Evolutionary conservation across 2,888 invertebrate species (phyloP), one percentile per base, ranked within the genome.

Genomic region (Dorcus parallelipipedus): DNA sequence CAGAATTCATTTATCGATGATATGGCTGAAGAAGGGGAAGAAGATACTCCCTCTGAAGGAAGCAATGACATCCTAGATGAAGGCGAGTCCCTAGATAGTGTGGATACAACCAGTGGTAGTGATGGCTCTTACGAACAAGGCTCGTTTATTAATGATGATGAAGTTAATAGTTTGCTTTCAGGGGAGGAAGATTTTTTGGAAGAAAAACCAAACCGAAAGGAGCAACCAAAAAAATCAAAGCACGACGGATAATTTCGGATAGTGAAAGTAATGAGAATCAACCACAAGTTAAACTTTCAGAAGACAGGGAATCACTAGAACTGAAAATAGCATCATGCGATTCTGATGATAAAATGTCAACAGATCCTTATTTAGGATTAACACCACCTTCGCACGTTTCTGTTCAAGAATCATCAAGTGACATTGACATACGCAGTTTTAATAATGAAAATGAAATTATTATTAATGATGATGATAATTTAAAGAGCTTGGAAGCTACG

Each of bases 11-110:
- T 68, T 54, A 49, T 76, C 7, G 71, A 70, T 59, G 71, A 70
- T 53, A 69, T 71, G 67, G 77, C 76, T 9, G 72, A 71, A 56
- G 78, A 78, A 70, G 76, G 73, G 10, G 74, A 76, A 64, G 77
- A 77, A 65, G 76, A 76, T 52, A 75, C 75, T 3, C 74, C 76
- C 9, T 73, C 74, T 39, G 75, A 76, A 65, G 75, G 67, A 26
- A 76, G 76, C 54, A 78, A 77, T 61, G 72, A 74, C 41, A 76
- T 78, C 26, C 61, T 70, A 3, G 76, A 75, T 62, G 69, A 71
- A 56, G 78, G 78, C 10, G 78, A 78, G 67, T 74, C 75, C 4
- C 65, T 78, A 38, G 67, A 74, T 47, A 70, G 66, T 52, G 66
- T 69, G 0, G 71, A 70, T 52, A 67, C 72, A 2, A 66, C 9